Conservation (phyloP, 2,113 vertebrate species). For the Ceyx melanurus region DNA sequence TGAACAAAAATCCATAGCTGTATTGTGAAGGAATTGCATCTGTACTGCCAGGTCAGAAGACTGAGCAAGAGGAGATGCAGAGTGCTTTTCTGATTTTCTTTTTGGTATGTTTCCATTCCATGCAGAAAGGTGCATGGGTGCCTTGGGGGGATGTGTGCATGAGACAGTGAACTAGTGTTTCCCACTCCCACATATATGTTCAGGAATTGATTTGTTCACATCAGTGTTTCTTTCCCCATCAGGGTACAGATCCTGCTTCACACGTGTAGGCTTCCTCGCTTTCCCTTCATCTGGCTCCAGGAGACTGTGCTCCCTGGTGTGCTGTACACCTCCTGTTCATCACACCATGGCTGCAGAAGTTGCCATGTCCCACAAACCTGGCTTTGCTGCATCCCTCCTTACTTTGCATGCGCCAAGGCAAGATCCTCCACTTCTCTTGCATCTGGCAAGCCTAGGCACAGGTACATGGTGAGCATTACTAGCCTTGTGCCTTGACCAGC, state of each 20-base stretch:
- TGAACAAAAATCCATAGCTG: not conserved
- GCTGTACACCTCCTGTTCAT: not conserved
- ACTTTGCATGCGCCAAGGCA: accelerated
- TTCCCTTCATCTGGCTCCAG: not conserved
- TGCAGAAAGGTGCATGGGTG: not conserved
- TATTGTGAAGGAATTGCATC: not conserved
- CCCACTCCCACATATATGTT: not conserved
- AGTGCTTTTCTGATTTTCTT: not conserved
- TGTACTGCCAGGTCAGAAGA: not conserved
- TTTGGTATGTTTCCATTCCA: not conserved
- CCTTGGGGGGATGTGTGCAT: not conserved
- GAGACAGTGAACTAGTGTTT: not conserved
- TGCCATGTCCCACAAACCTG: not conserved
- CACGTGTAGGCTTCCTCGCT: accelerated
- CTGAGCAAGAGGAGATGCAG: not conserved
- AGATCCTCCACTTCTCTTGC: not conserved
- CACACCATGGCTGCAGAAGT: not conserved
- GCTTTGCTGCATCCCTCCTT: not conserved
- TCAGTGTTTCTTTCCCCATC: not conserved
- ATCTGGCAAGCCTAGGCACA: not conserved
- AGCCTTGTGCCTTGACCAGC: not conserved
- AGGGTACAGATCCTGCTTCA: not conserved
- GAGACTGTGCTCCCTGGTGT: not conserved
- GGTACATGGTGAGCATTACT: not conserved
- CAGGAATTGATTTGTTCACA: not conserved